Evolutionary conservation across 2,888 invertebrate species (phyloP).

Genomic region (Tortrix viridana): DNA sequence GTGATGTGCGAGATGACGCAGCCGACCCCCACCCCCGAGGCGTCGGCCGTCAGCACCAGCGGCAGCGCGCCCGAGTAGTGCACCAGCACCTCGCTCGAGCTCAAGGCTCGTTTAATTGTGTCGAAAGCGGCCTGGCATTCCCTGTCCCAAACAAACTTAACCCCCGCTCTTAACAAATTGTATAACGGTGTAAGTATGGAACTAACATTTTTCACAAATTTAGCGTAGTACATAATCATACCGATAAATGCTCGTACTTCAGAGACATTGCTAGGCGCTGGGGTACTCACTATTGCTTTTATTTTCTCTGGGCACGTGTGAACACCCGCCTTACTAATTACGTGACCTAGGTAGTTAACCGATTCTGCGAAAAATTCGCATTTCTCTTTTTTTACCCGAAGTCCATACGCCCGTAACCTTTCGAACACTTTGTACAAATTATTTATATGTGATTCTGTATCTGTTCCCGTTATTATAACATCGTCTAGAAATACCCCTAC

Average conservation of each 20-base stretch:
- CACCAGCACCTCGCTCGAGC: constrained; percentile 13
- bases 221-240: constrained; percentile 41
- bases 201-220: constrained; percentile 41
- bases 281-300: constrained; percentile 29
- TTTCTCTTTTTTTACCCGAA: constrained; percentile 26
- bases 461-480: constrained; percentile 1
- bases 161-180: constrained; percentile 34
- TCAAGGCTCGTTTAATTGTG: constrained; percentile 1
- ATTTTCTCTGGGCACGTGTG: constrained; percentile 29
- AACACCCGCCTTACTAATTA: constrained; percentile 22
- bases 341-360: constrained; percentile 31
- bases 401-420: constrained; percentile 9
- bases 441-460: background rate
- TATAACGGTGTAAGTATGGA: constrained; percentile 42
- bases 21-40: constrained; percentile 12
- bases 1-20: constrained; percentile 12
- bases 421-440: constrained; percentile 21
- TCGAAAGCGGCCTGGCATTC: constrained; percentile 39
- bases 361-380: constrained; percentile 30
- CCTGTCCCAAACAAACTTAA: constrained; percentile 36
- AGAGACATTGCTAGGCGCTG: constrained; percentile 35
- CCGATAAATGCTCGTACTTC: constrained; percentile 43
- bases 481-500: constrained; percentile 18
- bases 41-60: constrained; percentile 18
- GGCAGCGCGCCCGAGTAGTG: constrained; percentile 5